Evolutionary conservation across 2,797 vertebrate genomes (phyloP).

Genomic region (Acanthurus leucopareius): DNA sequence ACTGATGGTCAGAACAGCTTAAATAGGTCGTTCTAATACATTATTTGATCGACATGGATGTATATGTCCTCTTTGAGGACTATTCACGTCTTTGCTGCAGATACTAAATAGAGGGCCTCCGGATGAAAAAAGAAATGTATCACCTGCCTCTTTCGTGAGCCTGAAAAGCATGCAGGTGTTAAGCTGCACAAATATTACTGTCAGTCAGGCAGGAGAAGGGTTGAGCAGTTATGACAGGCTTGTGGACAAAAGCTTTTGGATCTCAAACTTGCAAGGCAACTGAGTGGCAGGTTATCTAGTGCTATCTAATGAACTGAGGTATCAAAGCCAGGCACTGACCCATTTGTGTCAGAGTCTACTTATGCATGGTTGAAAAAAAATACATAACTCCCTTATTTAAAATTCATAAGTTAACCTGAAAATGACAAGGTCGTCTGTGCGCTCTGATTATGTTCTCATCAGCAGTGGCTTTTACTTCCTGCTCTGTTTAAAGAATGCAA

Average conservation of each 20-base stretch:
- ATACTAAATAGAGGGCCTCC: conserved; percentile 17
- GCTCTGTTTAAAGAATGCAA: conserved; percentile 34
- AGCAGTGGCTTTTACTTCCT: conserved; percentile 18
- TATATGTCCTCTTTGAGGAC: neutral
- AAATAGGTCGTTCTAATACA: neutral
- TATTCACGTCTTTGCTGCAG: conserved; percentile 12
- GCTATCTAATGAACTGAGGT: conserved; percentile 52
- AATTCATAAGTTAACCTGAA: conserved; percentile 76
- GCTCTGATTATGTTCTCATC: conserved; percentile 28
- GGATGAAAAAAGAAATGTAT: conserved; percentile 23
- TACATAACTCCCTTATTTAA: conserved; percentile 60
- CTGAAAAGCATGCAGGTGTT: conserved; percentile 5
- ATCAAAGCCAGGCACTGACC: conserved; percentile 72
- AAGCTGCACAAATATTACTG: conserved; percentile 37
- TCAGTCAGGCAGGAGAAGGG: conserved; percentile 36
- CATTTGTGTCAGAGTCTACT: conserved; percentile 75
- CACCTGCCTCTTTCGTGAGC: conserved; percentile 15
- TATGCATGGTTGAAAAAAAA: conserved; percentile 19
- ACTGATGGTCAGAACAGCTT: neutral
- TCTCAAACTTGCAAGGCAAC: conserved; percentile 46
- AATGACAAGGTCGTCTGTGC: conserved; percentile 61
- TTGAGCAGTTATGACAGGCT: conserved; percentile 52
- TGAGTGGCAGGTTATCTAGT: conserved; percentile 51
- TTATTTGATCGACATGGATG: neutral
- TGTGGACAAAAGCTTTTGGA: conserved; percentile 40